Base-by-base conservation (phyloP, 37 sponge, comb jelly and placozoan species). In the Diacarnus erythraeanus region DNA sequence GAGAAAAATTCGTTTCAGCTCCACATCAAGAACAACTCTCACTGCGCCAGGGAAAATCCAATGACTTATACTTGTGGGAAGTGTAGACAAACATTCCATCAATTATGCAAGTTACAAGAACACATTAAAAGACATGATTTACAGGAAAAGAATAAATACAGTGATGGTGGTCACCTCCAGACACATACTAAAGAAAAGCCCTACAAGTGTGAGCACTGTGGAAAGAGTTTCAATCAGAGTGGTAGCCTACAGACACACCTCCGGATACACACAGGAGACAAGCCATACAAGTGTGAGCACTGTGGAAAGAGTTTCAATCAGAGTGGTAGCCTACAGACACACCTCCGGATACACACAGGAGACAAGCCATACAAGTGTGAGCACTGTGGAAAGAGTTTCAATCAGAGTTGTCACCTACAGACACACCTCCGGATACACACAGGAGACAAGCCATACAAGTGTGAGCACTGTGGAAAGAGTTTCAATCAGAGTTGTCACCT, bases 271-370 rank as follows among this genome's bases (percentile, higher is more conserved):
- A 64, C 81, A 4, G 60, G 47, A 44, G 26, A 51, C 68, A 82
- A 71, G 57, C 59, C 26, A 63, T 57, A 82, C 89, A 82, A 65
- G 65, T 39, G 60, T 10, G 57, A 79, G 22, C 78, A 86, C 76
- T 91, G 92, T 91, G 84, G 78, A 12, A 79, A 87, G 74, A 57
- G 67, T 15, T 92, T 88, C 66, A 81, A 25, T 59, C 67, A 27
- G 35, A 47, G 26, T 38, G 74, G 80, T 41, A 54, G 0, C 71
- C 65, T 91, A 74, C 76, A 79, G 54, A 60, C 57, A 78, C 87
- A 91, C 56, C 34, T 82, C 58, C 63, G 64, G 25, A 82, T 59
- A 44, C 92, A 91, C 67, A 87, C 92, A 78, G 88, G 92, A 57
- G 93, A 87, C 26, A 91, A 87, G 71, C 85, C 89, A 77, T 87